These are phyloP conservation scores for Tipula helvola DNA, from an alignment of 2,888 invertebrate genomes.

Conservation along the genomic window DNA sequence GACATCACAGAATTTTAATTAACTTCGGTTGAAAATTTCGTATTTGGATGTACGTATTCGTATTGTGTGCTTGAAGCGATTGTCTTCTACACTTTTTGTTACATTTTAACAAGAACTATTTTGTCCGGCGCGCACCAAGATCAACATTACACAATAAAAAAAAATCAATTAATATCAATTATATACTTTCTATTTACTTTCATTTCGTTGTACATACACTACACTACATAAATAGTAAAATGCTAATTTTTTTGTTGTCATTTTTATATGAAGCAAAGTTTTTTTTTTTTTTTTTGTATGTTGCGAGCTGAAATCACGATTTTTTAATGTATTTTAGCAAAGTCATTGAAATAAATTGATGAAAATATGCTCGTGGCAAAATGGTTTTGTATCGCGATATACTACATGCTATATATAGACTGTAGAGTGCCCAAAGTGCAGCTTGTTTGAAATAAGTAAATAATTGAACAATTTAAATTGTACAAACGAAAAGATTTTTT, in stretches of 20 bases:
- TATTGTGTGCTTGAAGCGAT: background rate
- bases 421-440: background rate
- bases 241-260: background rate
- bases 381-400: background rate
- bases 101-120: background rate
- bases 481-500: background rate
- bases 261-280: background rate
- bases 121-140: background rate
- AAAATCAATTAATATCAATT: background rate
- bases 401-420: background rate
- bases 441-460: background rate
- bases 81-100: background rate
- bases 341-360: background rate
- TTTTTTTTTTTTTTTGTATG: background rate
- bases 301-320: background rate
- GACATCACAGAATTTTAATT: background rate
- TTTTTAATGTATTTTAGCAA: background rate
- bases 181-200: constrained; percentile 4
- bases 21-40: background rate
- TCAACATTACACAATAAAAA: background rate
- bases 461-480: background rate
- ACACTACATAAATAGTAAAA: background rate
- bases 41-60: background rate
- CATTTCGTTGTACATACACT: background rate
- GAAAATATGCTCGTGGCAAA: background rate